A percentile compares a stretch with the other conserved stretches of the same genome.
Conservation (phyloP, 1,140 invertebrate genomes). For the Agraylea sexmaculata region DNA sequence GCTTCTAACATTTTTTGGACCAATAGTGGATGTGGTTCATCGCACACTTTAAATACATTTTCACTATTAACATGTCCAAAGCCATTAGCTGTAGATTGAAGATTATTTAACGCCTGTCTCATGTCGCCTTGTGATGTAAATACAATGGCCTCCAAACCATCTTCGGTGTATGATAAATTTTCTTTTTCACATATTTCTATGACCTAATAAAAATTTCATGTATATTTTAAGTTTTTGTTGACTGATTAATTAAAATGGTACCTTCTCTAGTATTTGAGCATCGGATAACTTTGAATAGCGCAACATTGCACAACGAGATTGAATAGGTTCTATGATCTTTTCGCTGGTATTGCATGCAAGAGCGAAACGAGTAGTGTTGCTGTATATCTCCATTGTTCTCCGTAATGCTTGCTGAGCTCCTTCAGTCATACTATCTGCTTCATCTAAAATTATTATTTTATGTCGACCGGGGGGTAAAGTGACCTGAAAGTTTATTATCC, state of each 20-base stretch:
- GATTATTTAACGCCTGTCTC: conserved; percentile 93
- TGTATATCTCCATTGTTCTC: conserved; percentile 98
- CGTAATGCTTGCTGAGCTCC: conserved; percentile 94
- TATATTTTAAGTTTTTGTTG: conserved; percentile 3
- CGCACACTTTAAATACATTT: conserved; percentile 99
- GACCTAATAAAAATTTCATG: conserved; percentile 27
- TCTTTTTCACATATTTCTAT: conserved; percentile 44
- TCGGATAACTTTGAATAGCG: conserved; percentile 89
- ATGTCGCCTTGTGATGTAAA: conserved; percentile 99
- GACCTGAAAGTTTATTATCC: conserved; percentile 41
- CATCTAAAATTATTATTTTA: conserved; percentile 98
- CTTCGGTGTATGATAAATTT: conserved; percentile 74
- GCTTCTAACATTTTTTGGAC: conserved; percentile 86
- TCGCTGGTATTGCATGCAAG: conserved; percentile 98
- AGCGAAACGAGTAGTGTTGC: conserved; percentile 93
- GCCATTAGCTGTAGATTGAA: conserved; percentile 94
- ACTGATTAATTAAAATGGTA: conserved; percentile 10
- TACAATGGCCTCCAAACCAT: conserved; percentile 92
- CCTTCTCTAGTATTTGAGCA: conserved; percentile 71
- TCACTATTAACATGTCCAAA: conserved; percentile 84
- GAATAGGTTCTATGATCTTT: conserved; percentile 98
- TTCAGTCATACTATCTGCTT: conserved; percentile 99
- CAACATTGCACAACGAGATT: conserved; percentile 94
- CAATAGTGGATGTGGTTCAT: conserved; percentile 94
- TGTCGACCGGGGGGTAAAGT: conserved; percentile 84